Evolutionary conservation across 1,140 invertebrate species (phyloP).

Genomic region (Zaprionus tsacasi): DNA sequence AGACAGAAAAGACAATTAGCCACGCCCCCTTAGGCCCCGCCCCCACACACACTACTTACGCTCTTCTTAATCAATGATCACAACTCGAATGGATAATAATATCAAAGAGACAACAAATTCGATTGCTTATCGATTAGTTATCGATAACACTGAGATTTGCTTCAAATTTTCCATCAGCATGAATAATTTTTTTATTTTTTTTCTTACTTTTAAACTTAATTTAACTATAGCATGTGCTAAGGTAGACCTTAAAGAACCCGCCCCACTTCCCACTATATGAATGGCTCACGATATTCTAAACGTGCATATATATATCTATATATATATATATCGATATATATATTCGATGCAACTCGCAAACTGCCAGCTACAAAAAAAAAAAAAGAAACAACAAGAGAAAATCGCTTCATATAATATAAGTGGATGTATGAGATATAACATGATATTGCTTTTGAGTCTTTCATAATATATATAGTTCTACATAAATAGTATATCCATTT

Average conservation of each 20-base stretch:
- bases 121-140: background rate
- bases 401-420: slow-evolving; percentile 36
- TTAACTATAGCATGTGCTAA: slow-evolving; percentile 66
- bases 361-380: slow-evolving; percentile 39
- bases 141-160: slow-evolving; percentile 5
- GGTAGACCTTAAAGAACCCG: slow-evolving; percentile 24
- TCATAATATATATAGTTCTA: slow-evolving; percentile 56
- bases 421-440: slow-evolving; percentile 38
- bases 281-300: slow-evolving; percentile 2
- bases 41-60: slow-evolving; percentile 57
- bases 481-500: background rate
- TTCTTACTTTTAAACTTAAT: slow-evolving; percentile 61
- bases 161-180: background rate
- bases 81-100: slow-evolving; percentile 70
- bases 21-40: slow-evolving; percentile 10
- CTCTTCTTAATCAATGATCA: slow-evolving; percentile 77
- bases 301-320: slow-evolving; percentile 19
- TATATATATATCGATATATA: too few species aligned
- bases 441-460: slow-evolving; percentile 79
- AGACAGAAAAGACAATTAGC: slow-evolving; percentile 20
- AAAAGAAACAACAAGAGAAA: slow-evolving; percentile 18
- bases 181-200: slow-evolving; percentile 60
- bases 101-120: background rate
- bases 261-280: background rate
- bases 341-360: slow-evolving; percentile 36